Conservation (phyloP, 2,888 invertebrate species). For the Hipparchia sbordonii region DNA sequence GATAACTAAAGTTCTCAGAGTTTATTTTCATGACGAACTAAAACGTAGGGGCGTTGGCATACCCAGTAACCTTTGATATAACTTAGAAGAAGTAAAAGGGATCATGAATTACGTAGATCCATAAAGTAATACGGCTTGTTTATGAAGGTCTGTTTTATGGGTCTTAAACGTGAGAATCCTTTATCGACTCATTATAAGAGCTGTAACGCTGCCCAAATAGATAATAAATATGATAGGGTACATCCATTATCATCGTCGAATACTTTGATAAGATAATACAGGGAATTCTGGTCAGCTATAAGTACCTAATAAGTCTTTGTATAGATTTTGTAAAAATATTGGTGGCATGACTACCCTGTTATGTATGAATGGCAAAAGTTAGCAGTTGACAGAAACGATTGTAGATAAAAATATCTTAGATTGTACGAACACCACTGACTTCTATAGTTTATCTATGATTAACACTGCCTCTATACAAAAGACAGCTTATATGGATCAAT, state of each 20-base stretch:
- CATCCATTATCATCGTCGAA: conserved; percentile 42
- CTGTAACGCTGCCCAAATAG: conserved; percentile 64
- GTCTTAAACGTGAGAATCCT: conserved; percentile 62
- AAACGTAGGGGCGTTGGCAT: background rate
- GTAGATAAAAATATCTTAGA: no score
- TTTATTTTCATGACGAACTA: conserved; percentile 18
- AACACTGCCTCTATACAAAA: no score
- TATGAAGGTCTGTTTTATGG: conserved; percentile 75
- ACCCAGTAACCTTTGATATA: conserved; percentile 27
- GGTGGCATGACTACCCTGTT: no score
- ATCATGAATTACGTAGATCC: conserved; percentile 64
- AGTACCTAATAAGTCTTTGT: background rate
- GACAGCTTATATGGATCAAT: no score
- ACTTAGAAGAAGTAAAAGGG: conserved; percentile 53
- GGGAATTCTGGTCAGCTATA: background rate
- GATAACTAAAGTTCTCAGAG: background rate
- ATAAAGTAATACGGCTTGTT: conserved; percentile 76
- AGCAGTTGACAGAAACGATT: no score
- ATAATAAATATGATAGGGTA: conserved; percentile 58
- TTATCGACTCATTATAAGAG: conserved; percentile 68
- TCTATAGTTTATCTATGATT: no score
- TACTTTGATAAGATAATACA: conserved; percentile 7
- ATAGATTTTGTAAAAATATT: background rate
- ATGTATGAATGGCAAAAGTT: no score
- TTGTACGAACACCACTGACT: no score